Conservation (phyloP, 2,113 vertebrate genomes). For the Rana temporaria region DNA sequence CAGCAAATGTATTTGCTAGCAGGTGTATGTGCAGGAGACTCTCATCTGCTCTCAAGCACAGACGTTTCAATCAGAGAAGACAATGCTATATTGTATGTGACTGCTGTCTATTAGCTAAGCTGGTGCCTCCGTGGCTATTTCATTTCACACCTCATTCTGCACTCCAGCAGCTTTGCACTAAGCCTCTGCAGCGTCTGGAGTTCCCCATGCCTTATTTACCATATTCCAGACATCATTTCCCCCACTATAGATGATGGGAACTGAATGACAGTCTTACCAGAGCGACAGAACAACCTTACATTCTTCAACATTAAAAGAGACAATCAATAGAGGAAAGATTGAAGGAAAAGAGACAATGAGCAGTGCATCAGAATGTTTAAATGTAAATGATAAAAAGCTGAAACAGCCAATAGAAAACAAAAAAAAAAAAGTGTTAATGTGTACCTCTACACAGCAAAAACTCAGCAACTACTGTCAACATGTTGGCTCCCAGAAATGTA, state of each 20-base stretch:
- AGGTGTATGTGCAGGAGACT: conserved; percentile 44
- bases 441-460: too few relatives aligned
- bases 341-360: too few relatives aligned
- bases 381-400: too few relatives aligned
- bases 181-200: conserved; percentile 45
- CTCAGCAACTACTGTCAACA: too few relatives aligned
- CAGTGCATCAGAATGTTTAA: too few relatives aligned
- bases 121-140: conserved; percentile 46
- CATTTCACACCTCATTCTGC: conserved; percentile 50
- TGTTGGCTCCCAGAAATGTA: too few relatives aligned
- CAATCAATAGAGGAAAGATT: too few relatives aligned
- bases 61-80: conserved; percentile 50
- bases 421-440: neutral
- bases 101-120: conserved; percentile 46
- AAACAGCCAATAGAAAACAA: too few relatives aligned
- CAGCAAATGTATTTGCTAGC: conserved; percentile 57
- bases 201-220: conserved; percentile 62
- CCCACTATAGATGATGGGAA: conserved; percentile 52
- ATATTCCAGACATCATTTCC: conserved; percentile 52
- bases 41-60: conserved; percentile 57
- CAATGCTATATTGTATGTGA: conserved; percentile 56
- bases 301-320: neutral
- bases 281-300: conserved; percentile 19
- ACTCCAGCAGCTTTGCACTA: conserved; percentile 51
- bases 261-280: conserved; percentile 35